A percentile compares a stretch with the other conserved stretches of the same genome.
These are phyloP conservation scores for Epizoanthus stellaris DNA, from an alignment of 92 coral and sea anemone species.

Conservation along the genomic window DNA sequence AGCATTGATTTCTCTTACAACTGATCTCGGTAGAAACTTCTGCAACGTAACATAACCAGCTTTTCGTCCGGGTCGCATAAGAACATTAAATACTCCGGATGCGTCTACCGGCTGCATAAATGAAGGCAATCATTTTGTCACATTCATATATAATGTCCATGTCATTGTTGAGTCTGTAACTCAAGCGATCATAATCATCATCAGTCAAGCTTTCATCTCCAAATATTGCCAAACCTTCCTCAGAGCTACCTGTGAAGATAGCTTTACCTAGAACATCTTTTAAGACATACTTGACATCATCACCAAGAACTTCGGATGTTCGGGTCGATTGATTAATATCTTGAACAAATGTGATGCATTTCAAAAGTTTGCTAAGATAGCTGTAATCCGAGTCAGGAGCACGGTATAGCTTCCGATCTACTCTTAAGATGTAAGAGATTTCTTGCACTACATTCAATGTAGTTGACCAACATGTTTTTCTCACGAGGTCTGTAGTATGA, in stretches of 20 bases:
- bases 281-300: not conserved
- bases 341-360: constrained; percentile 22
- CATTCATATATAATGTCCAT: constrained; percentile 22
- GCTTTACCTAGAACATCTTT: constrained; percentile 15
- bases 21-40: not conserved
- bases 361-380: constrained; percentile 8
- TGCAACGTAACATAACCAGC: constrained; percentile 20
- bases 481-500: not conserved
- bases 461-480: not conserved
- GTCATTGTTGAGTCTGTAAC: constrained; percentile 5
- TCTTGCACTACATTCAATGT: not conserved
- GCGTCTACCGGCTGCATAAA: constrained; percentile 1
- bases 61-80: constrained; percentile 21
- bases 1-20: not conserved
- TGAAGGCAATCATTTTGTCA: not conserved
- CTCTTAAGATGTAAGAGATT: not conserved
- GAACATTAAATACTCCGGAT: constrained; percentile 14
- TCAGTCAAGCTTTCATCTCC: not conserved
- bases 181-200: not conserved
- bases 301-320: constrained; percentile 28
- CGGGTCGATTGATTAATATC: constrained; percentile 12
- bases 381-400: not conserved
- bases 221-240: constrained; percentile 29
- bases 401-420: not conserved
- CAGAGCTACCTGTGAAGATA: constrained; percentile 28